These are phyloP conservation scores for Cebidichthys violaceus DNA, from an alignment of 2,113 vertebrate species.

Conservation along the genomic window DNA sequence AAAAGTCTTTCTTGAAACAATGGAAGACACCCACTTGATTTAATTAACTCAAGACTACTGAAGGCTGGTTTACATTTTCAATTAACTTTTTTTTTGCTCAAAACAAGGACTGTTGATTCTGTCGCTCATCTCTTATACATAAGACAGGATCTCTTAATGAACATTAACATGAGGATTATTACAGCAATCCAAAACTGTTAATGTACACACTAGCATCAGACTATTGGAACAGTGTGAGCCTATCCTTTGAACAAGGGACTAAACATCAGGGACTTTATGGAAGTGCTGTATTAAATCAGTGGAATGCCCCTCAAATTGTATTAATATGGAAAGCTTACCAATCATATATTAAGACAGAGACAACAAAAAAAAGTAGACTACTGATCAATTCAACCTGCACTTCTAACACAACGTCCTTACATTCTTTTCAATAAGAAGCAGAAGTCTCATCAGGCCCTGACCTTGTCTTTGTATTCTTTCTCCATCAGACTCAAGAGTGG, in stretches of 20 bases:
- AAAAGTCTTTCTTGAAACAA: not conserved
- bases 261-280: not conserved
- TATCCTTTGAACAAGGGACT: not conserved
- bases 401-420: not conserved
- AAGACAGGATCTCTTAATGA: not conserved
- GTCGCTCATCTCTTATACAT: not conserved
- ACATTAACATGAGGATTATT: not conserved
- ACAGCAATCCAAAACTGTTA: not conserved
- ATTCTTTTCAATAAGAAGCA: not conserved
- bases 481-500: not conserved
- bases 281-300: not conserved
- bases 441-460: not conserved
- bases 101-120: not conserved
- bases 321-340: not conserved
- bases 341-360: not conserved
- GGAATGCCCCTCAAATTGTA: not conserved
- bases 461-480: not conserved
- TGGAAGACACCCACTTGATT: not conserved
- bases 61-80: not conserved
- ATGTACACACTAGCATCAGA: not conserved
- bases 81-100: not conserved
- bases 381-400: not conserved
- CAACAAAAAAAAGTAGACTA: not conserved
- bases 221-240: not conserved
- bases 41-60: not conserved